A percentile compares a stretch with the other conserved stretches of the same genome.
These are phyloP conservation scores for Anguilla obscura DNA, from an alignment of 2,797 vertebrate species.

Conservation along the genomic window DNA sequence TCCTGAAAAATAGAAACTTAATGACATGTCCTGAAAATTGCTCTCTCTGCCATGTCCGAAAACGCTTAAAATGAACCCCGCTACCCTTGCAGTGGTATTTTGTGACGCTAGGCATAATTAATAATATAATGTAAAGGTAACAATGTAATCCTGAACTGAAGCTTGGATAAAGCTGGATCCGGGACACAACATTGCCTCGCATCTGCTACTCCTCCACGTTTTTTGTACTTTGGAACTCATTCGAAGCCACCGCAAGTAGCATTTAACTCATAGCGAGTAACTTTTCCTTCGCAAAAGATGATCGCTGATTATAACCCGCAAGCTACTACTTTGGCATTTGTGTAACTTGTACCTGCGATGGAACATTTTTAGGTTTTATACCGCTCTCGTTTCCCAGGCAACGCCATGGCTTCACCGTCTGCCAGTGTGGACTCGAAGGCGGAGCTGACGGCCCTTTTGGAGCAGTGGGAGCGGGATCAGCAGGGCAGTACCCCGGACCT, in stretches of 20 bases:
- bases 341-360: not conserved
- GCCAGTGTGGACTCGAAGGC: conserved; percentile 93
- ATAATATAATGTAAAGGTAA: not conserved
- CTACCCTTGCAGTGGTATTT: not conserved
- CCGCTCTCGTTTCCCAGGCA: conserved; percentile 45
- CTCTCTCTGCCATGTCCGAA: not conserved
- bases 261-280: not conserved
- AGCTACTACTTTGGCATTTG: not conserved
- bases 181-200: not conserved
- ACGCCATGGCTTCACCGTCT: conserved; percentile 70
- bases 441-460: conserved; percentile 92
- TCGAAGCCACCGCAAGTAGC: not conserved
- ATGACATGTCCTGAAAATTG: not conserved
- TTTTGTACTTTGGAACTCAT: not conserved
- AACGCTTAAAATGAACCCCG: not conserved
- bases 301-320: not conserved
- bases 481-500: conserved; percentile 89
- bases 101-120: not conserved
- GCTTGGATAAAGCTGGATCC: not conserved
- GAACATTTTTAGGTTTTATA: not conserved
- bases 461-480: conserved; percentile 96
- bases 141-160: not conserved
- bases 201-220: not conserved
- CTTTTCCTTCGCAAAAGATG: not conserved
- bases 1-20: not conserved